These are phyloP conservation scores for Gymnothorax javanicus DNA, from an alignment of 2,797 vertebrate species.

Conservation along the genomic window DNA sequence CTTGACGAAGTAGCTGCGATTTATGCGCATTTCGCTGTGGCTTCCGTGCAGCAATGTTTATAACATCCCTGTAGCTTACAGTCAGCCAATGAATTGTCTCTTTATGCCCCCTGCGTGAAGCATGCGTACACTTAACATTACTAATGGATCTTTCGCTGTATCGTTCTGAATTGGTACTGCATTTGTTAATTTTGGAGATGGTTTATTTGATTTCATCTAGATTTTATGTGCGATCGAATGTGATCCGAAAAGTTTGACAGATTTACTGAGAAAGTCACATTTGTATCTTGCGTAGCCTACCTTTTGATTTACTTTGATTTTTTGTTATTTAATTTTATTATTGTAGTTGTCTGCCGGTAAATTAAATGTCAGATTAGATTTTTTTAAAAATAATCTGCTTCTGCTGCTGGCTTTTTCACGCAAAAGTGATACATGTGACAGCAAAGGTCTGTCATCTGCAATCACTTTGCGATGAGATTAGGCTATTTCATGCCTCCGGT, in stretches of 20 bases:
- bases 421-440: not conserved
- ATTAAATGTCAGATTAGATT: not conserved
- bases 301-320: not conserved
- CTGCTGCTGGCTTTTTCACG: not conserved
- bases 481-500: not conserved
- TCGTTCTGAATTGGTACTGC: not conserved
- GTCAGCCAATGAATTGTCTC: not conserved
- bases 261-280: not conserved
- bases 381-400: not conserved
- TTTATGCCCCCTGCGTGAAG: not conserved
- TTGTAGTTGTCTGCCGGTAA: not conserved
- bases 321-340: not conserved
- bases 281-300: not conserved
- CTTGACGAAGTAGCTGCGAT: not conserved
- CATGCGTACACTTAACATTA: conserved; percentile 12
- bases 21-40: not conserved
- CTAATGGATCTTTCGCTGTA: not conserved
- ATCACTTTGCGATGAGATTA: not conserved
- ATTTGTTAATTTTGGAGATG: not conserved
- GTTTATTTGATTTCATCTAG: not conserved
- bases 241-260: not conserved
- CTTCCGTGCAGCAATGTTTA: not conserved
- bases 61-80: not conserved
- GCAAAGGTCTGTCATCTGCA: not conserved
- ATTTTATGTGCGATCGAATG: not conserved